Conservation (phyloP, 2,888 invertebrate species). For the Chesias legatella region DNA sequence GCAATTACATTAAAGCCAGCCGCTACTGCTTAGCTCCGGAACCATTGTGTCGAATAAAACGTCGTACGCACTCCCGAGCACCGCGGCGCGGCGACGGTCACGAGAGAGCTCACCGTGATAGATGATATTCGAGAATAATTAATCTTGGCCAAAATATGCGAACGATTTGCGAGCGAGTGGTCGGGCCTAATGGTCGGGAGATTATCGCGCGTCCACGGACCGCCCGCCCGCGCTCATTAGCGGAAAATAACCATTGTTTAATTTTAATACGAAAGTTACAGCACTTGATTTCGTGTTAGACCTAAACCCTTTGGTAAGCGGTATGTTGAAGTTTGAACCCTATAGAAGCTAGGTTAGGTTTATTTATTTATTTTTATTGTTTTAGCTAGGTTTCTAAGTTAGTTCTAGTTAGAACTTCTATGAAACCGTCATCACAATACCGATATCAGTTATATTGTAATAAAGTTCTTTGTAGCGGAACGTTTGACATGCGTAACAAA, state of each 20-base stretch:
- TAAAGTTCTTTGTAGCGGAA: slow-evolving; percentile 1
- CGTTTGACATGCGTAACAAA: slow-evolving; percentile 6
- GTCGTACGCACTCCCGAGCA: slow-evolving; percentile 71
- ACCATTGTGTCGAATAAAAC: slow-evolving; percentile 74
- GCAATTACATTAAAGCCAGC: slow-evolving; percentile 63
- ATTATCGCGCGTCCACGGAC: slow-evolving; percentile 69
- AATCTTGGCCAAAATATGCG: slow-evolving; percentile 80
- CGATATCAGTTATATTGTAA: too few relatives aligned
- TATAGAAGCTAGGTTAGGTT: too few relatives aligned
- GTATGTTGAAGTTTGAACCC: slow-evolving; percentile 17
- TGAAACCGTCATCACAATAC: too few relatives aligned
- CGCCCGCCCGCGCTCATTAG: slow-evolving; percentile 64
- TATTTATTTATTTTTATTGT: too few relatives aligned
- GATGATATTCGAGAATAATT: slow-evolving; percentile 80
- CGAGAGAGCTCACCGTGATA: slow-evolving; percentile 76
- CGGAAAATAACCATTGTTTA: slow-evolving; percentile 55
- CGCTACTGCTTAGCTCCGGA: slow-evolving; percentile 51
- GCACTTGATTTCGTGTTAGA: slow-evolving; percentile 17
- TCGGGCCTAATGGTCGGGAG: slow-evolving; percentile 76
- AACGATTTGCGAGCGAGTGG: slow-evolving; percentile 79
- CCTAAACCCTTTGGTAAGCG: slow-evolving; percentile 11
- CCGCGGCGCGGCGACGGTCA: slow-evolving; percentile 66
- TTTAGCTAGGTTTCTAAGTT: too few relatives aligned
- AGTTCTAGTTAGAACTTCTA: too few relatives aligned
- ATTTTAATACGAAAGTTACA: slow-evolving; percentile 28